These are phyloP conservation scores for Aselliscus stoliczkanus DNA, from an alignment of 2,797 vertebrate species.

Conservation along the genomic window DNA sequence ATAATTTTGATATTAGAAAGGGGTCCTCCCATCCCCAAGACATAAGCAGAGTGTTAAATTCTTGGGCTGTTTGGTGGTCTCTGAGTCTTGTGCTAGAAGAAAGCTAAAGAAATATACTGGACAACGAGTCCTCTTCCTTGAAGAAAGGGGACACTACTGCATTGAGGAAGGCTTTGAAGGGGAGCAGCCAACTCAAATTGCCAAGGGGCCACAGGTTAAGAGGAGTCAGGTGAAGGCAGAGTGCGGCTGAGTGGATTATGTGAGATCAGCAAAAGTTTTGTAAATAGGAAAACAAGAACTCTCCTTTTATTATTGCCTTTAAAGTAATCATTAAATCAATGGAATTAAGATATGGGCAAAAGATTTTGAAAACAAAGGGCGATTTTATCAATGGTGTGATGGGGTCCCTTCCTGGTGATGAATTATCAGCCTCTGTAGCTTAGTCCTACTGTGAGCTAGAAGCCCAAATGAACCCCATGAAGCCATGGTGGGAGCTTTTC, in stretches of 20 bases:
- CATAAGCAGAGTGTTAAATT: background rate
- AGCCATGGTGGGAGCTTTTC: fast-evolving
- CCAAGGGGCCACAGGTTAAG: background rate
- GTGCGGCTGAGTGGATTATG: background rate
- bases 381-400: background rate
- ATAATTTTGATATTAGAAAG: background rate
- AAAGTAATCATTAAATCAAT: background rate
- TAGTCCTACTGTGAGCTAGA: background rate
- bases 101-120: background rate
- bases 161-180: background rate
- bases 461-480: fast-evolving
- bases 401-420: background rate
- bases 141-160: background rate
- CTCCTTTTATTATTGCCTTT: background rate
- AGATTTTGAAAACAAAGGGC: slow-evolving; percentile 3
- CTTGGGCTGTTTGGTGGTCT: background rate
- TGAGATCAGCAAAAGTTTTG: background rate
- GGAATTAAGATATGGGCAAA: background rate
- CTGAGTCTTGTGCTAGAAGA: background rate
- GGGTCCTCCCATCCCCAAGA: background rate
- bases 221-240: too few species aligned
- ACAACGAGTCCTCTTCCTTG: background rate
- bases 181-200: fast-evolving
- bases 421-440: background rate
- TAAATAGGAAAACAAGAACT: background rate